phyloP scores from a whole-genome alignment of 2,888 invertebrate species.

The Balanococcus diminutus region DNA sequence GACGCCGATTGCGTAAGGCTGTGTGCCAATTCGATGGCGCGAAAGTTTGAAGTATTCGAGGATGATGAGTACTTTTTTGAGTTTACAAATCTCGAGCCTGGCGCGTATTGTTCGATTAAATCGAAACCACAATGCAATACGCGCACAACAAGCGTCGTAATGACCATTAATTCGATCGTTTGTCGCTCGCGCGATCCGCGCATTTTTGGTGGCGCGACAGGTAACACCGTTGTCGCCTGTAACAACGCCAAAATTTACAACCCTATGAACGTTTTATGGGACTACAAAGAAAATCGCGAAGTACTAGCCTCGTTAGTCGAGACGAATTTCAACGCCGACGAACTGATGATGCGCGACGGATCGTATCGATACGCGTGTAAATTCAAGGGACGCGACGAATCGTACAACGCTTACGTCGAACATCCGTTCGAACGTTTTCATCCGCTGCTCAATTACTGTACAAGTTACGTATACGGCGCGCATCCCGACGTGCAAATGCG shows the following conservation, averaged over 20 bases:
- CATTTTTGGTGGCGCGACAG: not conserved
- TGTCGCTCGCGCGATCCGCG: not conserved
- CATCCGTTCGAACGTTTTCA: not conserved
- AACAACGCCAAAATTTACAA: not conserved
- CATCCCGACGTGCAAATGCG: not conserved
- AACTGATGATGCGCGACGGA: not conserved
- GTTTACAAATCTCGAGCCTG: not conserved
- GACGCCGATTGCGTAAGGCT: slow-evolving; percentile 5
- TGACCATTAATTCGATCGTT: slow-evolving; percentile 25
- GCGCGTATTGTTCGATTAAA: not conserved
- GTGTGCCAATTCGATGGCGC: not conserved
- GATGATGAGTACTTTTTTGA: not conserved
- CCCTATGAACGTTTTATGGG: slow-evolving; percentile 8
- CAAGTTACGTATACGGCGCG: not conserved
- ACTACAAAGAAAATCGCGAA: not conserved
- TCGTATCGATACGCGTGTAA: not conserved
- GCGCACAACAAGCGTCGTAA: not conserved
- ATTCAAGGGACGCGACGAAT: not conserved
- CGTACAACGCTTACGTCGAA: not conserved
- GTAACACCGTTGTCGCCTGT: not conserved
- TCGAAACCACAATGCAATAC: not conserved
- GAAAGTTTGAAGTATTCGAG: not conserved
- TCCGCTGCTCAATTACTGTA: slow-evolving; percentile 20
- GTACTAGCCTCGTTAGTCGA: not conserved
- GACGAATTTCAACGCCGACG: not conserved